Evolutionary conservation across 1,140 invertebrate genomes (phyloP).

Genomic region (Drosophila biarmipes): DNA sequence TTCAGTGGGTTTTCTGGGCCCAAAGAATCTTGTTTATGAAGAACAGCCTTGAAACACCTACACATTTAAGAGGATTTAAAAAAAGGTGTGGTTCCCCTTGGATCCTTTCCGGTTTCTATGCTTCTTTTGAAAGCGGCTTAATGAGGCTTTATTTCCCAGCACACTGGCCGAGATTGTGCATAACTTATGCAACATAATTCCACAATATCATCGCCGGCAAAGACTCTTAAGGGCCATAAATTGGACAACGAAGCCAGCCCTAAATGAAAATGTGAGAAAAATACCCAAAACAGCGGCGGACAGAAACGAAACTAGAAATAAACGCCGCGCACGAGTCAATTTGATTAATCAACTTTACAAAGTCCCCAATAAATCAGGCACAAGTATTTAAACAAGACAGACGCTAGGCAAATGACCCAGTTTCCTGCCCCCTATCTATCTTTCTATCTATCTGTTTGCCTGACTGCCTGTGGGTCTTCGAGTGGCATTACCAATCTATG

Average conservation of each 20-base stretch:
- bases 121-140: constrained; percentile 14
- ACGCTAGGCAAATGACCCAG: constrained; percentile 66
- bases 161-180: constrained; percentile 21
- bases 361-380: constrained; percentile 63
- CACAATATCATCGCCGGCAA: constrained; percentile 18
- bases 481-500: constrained; percentile 51
- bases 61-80: constrained; percentile 14
- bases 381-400: constrained; percentile 57
- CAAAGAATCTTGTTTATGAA: neutral
- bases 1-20: neutral
- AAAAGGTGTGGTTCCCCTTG: constrained; percentile 17
- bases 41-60: constrained; percentile 16
- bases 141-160: constrained; percentile 28
- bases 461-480: constrained; percentile 28
- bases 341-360: constrained; percentile 76
- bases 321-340: constrained; percentile 39
- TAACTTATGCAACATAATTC: constrained; percentile 32
- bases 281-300: constrained; percentile 12
- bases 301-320: constrained; percentile 49
- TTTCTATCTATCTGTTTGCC: neutral
- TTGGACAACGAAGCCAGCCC: constrained; percentile 28
- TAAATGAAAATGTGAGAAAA: constrained; percentile 30
- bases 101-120: constrained; percentile 21
- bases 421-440: constrained; percentile 45
- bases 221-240: constrained; percentile 21